phyloP scores from a whole-genome alignment of 1,140 invertebrate species.

The Daktulosphaira vitifoliae region DNA sequence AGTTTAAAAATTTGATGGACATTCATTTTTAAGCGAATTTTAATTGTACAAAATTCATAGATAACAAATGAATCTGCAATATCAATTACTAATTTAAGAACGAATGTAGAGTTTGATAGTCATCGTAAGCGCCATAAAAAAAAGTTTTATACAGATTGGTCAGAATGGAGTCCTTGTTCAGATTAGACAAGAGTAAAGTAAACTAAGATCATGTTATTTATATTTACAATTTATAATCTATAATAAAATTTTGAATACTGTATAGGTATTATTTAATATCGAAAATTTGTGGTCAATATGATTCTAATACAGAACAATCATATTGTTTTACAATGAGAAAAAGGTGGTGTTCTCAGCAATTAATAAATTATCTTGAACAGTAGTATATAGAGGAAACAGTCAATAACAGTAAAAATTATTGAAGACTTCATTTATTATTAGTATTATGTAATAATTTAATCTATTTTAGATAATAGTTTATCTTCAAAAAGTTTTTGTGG shows the following conservation, averaged over 20 bases:
- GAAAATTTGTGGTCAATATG: not conserved
- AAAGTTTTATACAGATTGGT: not conserved
- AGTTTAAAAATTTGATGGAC: too few relatives aligned
- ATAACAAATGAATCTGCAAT: too few relatives aligned
- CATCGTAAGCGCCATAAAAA: not conserved
- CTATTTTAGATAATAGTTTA: not conserved
- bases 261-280: not conserved
- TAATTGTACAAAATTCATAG: too few relatives aligned
- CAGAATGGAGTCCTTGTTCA: slow-evolving; percentile 11
- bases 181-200: not conserved
- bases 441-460: too few relatives aligned
- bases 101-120: not conserved
- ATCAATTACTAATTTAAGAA: not conserved
- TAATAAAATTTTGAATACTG: not conserved
- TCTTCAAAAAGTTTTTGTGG: not conserved
- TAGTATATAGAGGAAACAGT: too few relatives aligned
- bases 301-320: not conserved
- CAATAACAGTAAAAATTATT: too few relatives aligned
- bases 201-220: not conserved
- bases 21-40: too few relatives aligned
- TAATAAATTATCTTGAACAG: too few relatives aligned
- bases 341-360: too few relatives aligned
- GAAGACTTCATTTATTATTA: too few relatives aligned
- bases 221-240: not conserved
- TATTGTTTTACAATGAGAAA: slow-evolving; percentile 2